Conservation (phyloP, 2,888 invertebrate genomes). For the Microctonus aethiopoides region DNA sequence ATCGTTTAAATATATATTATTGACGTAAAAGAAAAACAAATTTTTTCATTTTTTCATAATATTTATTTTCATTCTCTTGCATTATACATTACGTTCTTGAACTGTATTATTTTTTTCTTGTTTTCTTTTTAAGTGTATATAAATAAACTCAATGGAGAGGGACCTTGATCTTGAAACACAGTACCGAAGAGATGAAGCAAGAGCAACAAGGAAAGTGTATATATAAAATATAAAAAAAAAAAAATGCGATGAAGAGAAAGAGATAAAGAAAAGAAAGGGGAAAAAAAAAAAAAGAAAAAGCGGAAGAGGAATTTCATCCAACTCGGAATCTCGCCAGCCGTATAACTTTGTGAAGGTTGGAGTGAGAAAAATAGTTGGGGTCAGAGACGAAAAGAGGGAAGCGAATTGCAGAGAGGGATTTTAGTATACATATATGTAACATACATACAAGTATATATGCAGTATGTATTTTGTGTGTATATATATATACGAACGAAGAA, state of each 20-base stretch:
- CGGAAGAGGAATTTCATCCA: slow-evolving; percentile 23
- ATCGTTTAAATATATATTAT: too few relatives aligned
- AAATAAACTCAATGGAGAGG: slow-evolving; percentile 35
- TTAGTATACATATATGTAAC: not conserved
- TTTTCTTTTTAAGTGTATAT: slow-evolving; percentile 7
- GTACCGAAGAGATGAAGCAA: slow-evolving; percentile 22
- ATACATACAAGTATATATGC: not conserved
- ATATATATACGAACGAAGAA: not conserved
- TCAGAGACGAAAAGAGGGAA: slow-evolving; percentile 2
- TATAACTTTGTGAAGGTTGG: slow-evolving; percentile 38
- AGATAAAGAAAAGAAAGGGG: slow-evolving; percentile 23
- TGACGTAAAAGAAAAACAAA: too few relatives aligned
- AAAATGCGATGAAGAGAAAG: slow-evolving; percentile 11
- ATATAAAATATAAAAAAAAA: slow-evolving; percentile 5
- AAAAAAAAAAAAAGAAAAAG: slow-evolving; percentile 23
- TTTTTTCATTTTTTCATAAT: not conserved
- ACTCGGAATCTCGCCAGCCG: slow-evolving; percentile 19
- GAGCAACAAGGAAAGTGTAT: slow-evolving; percentile 19
- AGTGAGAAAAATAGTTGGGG: slow-evolving; percentile 19
- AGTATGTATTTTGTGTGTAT: too few relatives aligned
- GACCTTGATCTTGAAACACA: slow-evolving; percentile 38
- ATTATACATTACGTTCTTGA: not conserved
- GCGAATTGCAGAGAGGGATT: slow-evolving; percentile 8
- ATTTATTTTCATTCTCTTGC: not conserved
- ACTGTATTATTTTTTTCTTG: not conserved